A percentile compares a stretch with the other conserved stretches of the same genome.
Evolutionary conservation across 2,113 vertebrate species (phyloP).

Genomic region (Chiloscyllium plagiosum): DNA sequence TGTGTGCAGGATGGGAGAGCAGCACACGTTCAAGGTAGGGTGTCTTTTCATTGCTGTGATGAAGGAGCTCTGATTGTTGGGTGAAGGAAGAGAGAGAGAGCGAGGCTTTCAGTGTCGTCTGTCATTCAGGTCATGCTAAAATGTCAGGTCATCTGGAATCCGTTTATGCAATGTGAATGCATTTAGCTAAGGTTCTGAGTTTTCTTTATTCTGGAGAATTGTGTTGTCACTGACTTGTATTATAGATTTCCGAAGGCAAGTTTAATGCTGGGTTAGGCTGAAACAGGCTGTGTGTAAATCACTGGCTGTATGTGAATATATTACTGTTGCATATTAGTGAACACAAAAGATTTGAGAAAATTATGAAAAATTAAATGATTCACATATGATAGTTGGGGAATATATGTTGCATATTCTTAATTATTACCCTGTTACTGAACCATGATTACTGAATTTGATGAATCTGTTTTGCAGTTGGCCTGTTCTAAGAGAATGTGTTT

Average conservation of each 20-base stretch:
- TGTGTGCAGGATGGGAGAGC: slow-evolving; percentile 49
- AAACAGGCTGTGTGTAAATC: slow-evolving; percentile 23
- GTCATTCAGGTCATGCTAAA: slow-evolving; percentile 23
- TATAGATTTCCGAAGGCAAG: slow-evolving; percentile 20
- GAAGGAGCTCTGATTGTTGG: slow-evolving; percentile 39
- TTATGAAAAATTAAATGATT: slow-evolving; percentile 18
- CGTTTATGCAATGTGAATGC: not conserved
- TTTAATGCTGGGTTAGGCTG: slow-evolving; percentile 17
- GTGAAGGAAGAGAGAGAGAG: slow-evolving; percentile 10
- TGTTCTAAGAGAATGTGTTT: not conserved
- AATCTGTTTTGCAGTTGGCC: not conserved
- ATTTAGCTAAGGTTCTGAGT: slow-evolving; percentile 11
- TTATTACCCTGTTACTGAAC: not conserved
- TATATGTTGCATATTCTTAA: not conserved
- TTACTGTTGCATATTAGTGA: slow-evolving; percentile 22
- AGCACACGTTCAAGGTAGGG: slow-evolving; percentile 58
- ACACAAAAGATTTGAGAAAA: not conserved
- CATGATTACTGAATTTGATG: not conserved
- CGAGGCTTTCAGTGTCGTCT: not conserved
- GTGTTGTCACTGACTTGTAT: not conserved
- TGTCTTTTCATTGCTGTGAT: slow-evolving; percentile 42
- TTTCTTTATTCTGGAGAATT: slow-evolving; percentile 21
- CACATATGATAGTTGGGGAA: not conserved
- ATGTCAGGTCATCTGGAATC: slow-evolving; percentile 19
- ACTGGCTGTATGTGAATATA: slow-evolving; percentile 26